Base-by-base conservation (phyloP, 64 coral and sea anemone species). In the Orbicella faveolata region DNA sequence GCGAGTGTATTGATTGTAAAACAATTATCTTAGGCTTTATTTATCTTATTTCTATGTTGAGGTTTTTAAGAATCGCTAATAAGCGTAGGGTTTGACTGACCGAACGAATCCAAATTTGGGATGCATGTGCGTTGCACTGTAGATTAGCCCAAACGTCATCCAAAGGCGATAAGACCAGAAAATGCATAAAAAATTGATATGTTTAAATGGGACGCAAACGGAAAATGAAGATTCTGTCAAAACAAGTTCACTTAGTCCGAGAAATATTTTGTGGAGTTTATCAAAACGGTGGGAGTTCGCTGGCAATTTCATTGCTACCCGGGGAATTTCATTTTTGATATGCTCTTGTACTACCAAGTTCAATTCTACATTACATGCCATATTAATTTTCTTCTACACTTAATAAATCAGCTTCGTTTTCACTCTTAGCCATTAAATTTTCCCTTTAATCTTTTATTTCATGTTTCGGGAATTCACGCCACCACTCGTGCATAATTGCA, bases 21-120 rank as follows among this genome's bases (percentile, higher is more conserved):
- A 67, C 90, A 79, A 92, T 92, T 92, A 92, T 87, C 75, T 70
- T 77, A 73, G 83, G 87, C 87, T 76, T 74, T 87, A 92, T 92
- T 92, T 87, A 87, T 90, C 83, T 64, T 87, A 54, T 79, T 92
- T 87, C 82, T 59, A 52, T 54, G 90, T 75, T 87, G 83, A 92
- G 90, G 83, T 92, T 92, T 92, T 92, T 68, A 92, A 91, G 74
- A 77, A 75, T 88, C 73, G 53, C 18, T 77, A 78, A 88, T 76
- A 88, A 88, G 73, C 52, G 65, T 15, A 51, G 36, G 23, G 82
- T 25, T 83, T 73, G 18, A 36, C 36, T 77, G 87, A 13, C 52
- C 19, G 73, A 88, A 36, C 75, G 73, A 78, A 92, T 92, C 90
- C 90, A 80, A 83, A 87, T 80, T 69, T 87, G 90, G 90, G 90